Base-by-base conservation (phyloP, 2,888 invertebrate species). In the Trichacis sp. region DNA sequence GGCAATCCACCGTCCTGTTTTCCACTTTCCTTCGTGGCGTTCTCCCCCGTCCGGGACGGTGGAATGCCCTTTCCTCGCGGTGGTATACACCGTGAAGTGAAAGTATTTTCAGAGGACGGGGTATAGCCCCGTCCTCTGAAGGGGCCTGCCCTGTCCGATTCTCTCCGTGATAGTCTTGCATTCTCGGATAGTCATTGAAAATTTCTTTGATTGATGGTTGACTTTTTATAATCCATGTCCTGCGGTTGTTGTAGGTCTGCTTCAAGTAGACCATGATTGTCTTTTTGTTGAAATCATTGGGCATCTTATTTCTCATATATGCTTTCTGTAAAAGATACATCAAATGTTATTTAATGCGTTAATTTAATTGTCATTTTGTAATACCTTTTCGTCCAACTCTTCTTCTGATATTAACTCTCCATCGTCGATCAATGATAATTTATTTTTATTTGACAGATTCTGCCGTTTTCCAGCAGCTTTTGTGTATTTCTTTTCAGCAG, bases 141-240 rank as follows among this genome's bases (percentile, higher is more conserved):
- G n/a, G n/a, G n/a, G n/a, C n/a, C n/a, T n/a, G n/a, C n/a, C n/a
- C n/a, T n/a, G n/a, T n/a, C n/a, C n/a, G n/a, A n/a, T n/a, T 33
- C 9, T 64, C 55, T 38, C 58, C 59, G 5, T 45, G 38, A 9
- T 54, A 58, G 48, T 64, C 54, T n/a, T 58, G 38, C 20, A 58
- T 33, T 17, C 63, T 24, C 9, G 56, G 56, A 24, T 53, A 57
- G 8, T 52, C 24, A 1, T 58, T n/a, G n/a, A 63, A 55, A 18
- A 63, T 53, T 11, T 55, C 43, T n/a, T 42, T 38, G 24, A 63
- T 52, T 19, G 29, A 42, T 8, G 63, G 53, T 14, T 24, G 12
- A 33, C 51, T 24, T 14, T 50, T 33, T 12, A 20, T 1, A 49
- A 64, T 64, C 54, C 59, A 64, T 11, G 52, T 51, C 38, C 54